Evolutionary conservation across 1,140 invertebrate genomes (phyloP), one percentile per base, ranked within the genome.

Genomic region (Branchinecta lindahli): DNA sequence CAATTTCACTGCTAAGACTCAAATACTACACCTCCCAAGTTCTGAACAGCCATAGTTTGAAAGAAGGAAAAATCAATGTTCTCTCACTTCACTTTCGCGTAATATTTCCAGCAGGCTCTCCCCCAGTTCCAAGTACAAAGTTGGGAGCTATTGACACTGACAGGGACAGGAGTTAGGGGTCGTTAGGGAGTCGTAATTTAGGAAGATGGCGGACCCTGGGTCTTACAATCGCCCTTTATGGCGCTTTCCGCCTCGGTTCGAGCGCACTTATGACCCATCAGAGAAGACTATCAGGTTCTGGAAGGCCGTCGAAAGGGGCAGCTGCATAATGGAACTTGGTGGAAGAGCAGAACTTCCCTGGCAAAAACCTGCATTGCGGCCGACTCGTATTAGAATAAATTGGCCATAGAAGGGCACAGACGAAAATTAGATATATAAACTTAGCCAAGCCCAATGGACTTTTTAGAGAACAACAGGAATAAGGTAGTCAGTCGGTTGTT

Each of bases 141-240:
- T 61, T 61, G 52, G 52, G 52, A 61, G 52, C 52, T 61, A 61
- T 61, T 61, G 52, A 61, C 52, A 61, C 12, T 15, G 52, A 61
- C 52, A 61, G 52, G 52, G 18, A 61, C 52, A 20, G 18, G 52
- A 61, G 52, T 61, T 61, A 61, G 52, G 52, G 52, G 52, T 61
- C 52, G 18, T 61, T 61, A 61, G 52, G 18, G 52, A 61, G 12
- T 61, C 52, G 18, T 61, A 61, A 61, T 61, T 61, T 61, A 61
- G 52, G 12, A 61, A 61, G 52, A 61, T 61, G 52, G 52, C 52
- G 52, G 52, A 61, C 52, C 52, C 18, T 61, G 18, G 52, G 52
- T 61, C 52, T 61, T 61, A 61, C 52, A 61, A 61, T 61, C 52
- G 52, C 52, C 18, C 52, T 61, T 61, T 61, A 61, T 61, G 52